These are phyloP conservation scores for Cydia amplana DNA, from an alignment of 1,140 invertebrate genomes.

Conservation along the genomic window DNA sequence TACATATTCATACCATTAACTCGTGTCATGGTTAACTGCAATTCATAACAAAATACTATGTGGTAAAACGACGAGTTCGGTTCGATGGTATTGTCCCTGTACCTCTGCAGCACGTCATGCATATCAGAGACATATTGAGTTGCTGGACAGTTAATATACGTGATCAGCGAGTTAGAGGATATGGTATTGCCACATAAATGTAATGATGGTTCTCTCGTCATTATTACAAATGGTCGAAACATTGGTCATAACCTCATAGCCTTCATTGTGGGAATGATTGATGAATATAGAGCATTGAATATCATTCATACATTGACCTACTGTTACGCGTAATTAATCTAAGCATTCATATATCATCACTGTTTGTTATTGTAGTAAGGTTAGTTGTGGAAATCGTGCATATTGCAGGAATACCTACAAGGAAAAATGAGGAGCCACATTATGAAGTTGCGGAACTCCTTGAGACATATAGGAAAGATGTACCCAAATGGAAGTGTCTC, in stretches of 20 bases:
- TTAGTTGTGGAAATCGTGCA: neutral
- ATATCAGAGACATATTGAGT: neutral
- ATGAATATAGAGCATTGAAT: neutral
- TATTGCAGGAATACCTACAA: neutral
- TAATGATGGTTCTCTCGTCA: neutral
- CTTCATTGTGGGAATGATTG: constrained; percentile 1
- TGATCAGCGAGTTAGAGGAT: neutral
- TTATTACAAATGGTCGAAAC: neutral
- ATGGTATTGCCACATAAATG: neutral
- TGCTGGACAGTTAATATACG: neutral
- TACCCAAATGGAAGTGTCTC: no score
- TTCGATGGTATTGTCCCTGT: neutral
- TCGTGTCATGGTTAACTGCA: no score
- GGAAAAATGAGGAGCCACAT: neutral
- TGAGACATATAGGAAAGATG: no score
- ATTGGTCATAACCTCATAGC: neutral
- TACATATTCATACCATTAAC: no score
- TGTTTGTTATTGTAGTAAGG: neutral
- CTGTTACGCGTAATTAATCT: no score
- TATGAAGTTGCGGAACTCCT: neutral
- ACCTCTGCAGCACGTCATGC: neutral
- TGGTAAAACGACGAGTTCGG: no score
- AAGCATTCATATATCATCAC: neutral
- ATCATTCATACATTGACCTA: neutral
- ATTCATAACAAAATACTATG: no score